phyloP scores from a whole-genome alignment of 2,888 invertebrate genomes.

The Boloria selene region DNA sequence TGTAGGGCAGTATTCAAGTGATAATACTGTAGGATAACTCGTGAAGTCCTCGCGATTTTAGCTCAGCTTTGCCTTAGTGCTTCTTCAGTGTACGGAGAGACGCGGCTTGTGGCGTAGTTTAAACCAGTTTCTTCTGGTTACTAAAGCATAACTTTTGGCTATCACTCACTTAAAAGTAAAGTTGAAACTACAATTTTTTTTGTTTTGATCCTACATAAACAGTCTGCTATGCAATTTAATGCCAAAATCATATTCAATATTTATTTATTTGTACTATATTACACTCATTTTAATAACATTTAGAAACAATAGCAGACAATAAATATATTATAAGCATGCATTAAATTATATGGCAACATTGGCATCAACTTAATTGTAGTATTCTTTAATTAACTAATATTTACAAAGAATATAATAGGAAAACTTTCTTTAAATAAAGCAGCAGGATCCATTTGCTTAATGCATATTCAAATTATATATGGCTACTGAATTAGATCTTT shows the following conservation, averaged over 20 bases:
- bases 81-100: too few species aligned
- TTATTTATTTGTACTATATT: conserved; percentile 8
- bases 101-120: too few species aligned
- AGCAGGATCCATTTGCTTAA: background rate
- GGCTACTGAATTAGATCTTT: too few species aligned
- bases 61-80: too few species aligned
- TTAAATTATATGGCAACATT: conserved; percentile 28
- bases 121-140: too few species aligned
- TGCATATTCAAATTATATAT: background rate
- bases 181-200: too few species aligned
- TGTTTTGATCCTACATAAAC: conserved; percentile 1
- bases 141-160: too few species aligned
- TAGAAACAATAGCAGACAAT: conserved; percentile 1
- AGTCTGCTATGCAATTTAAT: conserved; percentile 1
- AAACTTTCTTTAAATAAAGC: background rate
- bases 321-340: conserved; percentile 21
- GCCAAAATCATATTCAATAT: background rate
- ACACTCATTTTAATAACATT: conserved; percentile 6
- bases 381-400: conserved; percentile 26
- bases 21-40: too few species aligned
- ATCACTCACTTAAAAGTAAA: too few species aligned
- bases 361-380: conserved; percentile 13
- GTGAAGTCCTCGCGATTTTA: too few species aligned
- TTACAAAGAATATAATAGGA: conserved; percentile 21
- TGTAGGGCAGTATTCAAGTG: too few species aligned